Evolutionary conservation across 2,888 invertebrate species (phyloP).

Genomic region (Lobophora halterata): DNA sequence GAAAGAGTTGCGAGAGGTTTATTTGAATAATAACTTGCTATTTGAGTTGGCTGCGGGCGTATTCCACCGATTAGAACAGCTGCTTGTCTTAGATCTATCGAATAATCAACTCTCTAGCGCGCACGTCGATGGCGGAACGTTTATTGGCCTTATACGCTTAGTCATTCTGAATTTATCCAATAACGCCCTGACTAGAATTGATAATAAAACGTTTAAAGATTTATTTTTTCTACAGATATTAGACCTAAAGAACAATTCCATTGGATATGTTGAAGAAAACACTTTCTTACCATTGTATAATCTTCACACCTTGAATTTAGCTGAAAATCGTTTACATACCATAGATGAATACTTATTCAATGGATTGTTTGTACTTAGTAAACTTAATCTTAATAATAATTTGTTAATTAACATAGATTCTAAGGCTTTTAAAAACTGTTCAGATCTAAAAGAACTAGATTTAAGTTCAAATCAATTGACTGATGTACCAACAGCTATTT

Average conservation of each 20-base stretch:
- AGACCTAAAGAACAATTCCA: slow-evolving; percentile 92
- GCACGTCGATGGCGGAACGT: slow-evolving; percentile 91
- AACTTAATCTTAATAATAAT: slow-evolving; percentile 92
- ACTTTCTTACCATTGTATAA: slow-evolving; percentile 94
- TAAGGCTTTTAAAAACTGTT: slow-evolving; percentile 92
- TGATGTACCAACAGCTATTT: slow-evolving; percentile 90
- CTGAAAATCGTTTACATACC: slow-evolving; percentile 91
- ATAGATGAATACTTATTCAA: slow-evolving; percentile 91
- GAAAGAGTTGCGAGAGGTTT: slow-evolving; percentile 90
- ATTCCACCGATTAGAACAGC: slow-evolving; percentile 91
- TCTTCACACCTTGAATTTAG: slow-evolving; percentile 93
- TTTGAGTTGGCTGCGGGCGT: slow-evolving; percentile 91
- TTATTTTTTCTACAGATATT: slow-evolving; percentile 92
- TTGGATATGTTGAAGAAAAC: slow-evolving; percentile 92
- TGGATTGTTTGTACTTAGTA: slow-evolving; percentile 90
- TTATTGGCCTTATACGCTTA: slow-evolving; percentile 91
- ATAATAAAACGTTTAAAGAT: slow-evolving; percentile 92
- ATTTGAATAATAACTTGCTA: slow-evolving; percentile 92
- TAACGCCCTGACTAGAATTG: slow-evolving; percentile 91
- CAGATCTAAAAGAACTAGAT: slow-evolving; percentile 93
- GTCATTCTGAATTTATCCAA: slow-evolving; percentile 93
- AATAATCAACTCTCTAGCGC: slow-evolving; percentile 92
- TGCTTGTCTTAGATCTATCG: slow-evolving; percentile 92
- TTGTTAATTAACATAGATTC: slow-evolving; percentile 87
- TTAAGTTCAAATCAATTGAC: slow-evolving; percentile 91